phyloP scores from a whole-genome alignment of 2,113 vertebrate species.

The Heterotis niloticus region DNA sequence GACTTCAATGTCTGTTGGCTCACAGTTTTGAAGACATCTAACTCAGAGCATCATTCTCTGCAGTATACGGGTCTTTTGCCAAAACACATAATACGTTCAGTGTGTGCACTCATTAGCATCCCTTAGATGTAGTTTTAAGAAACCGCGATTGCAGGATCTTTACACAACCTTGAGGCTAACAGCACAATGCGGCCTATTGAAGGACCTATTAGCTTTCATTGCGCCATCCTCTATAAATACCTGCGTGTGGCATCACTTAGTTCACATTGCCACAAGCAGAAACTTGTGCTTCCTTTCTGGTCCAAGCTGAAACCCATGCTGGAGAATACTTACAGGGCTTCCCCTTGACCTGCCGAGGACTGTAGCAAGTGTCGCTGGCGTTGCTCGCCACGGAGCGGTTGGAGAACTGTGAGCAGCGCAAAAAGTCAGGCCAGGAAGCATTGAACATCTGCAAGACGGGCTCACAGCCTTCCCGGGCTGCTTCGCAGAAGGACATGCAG shows the following conservation, averaged over 20 bases:
- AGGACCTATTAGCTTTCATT: not conserved
- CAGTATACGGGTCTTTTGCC: not conserved
- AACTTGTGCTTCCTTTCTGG: not conserved
- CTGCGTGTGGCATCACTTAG: not conserved
- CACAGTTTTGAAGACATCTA: too few relatives aligned
- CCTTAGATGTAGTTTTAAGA: not conserved
- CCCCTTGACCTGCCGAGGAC: conserved; percentile 70
- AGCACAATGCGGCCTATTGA: not conserved
- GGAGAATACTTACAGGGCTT: conserved; percentile 69
- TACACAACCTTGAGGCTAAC: not conserved
- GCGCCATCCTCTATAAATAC: not conserved
- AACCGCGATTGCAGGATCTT: not conserved
- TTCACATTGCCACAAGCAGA: not conserved
- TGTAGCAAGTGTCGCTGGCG: conserved; percentile 65
- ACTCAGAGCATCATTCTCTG: not conserved
- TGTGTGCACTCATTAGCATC: not conserved
- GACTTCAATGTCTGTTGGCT: too few relatives aligned
- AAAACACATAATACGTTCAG: not conserved
- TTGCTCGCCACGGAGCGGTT: conserved; percentile 56
- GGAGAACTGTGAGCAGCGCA: conserved; percentile 87
- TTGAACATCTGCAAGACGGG: conserved; percentile 87
- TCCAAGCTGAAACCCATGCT: not conserved
- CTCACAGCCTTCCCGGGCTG: conserved; percentile 85
- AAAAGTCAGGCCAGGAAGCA: conserved; percentile 87
- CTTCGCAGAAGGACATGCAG: conserved; percentile 86